Evolutionary conservation across 2,888 invertebrate genomes (phyloP).

Genomic region (Hemaris fuciformis): DNA sequence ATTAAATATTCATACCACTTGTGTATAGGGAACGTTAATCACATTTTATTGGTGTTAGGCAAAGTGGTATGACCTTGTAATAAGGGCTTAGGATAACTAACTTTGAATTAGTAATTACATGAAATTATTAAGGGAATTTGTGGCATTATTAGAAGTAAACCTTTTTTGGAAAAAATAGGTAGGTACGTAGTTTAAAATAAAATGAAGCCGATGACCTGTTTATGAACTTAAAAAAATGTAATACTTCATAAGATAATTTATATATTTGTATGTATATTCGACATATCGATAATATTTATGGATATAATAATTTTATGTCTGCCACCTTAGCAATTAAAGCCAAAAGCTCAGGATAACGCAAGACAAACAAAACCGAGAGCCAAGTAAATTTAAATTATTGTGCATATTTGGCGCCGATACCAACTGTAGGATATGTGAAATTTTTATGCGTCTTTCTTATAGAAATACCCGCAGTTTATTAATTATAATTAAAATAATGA

Average conservation of each 20-base stretch:
- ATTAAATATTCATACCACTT: conserved; percentile 1
- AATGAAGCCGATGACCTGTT: not conserved
- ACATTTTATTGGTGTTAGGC: not conserved
- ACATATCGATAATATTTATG: not conserved
- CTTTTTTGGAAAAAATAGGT: too few relatives aligned
- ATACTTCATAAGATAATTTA: too few relatives aligned
- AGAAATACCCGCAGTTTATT: too few relatives aligned
- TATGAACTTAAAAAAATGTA: not conserved
- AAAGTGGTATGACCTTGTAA: not conserved
- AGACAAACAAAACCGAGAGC: conserved; percentile 12
- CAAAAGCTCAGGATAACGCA: not conserved
- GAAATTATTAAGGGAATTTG: not conserved
- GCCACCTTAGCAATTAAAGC: not conserved
- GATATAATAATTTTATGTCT: not conserved
- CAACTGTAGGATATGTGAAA: not conserved
- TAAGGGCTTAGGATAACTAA: not conserved
- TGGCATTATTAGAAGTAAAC: too few relatives aligned
- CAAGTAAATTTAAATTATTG: conserved; percentile 15
- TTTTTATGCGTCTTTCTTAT: too few relatives aligned
- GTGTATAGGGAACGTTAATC: not conserved
- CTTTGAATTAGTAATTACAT: not conserved
- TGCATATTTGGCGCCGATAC: conserved; percentile 11
- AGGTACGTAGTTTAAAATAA: too few relatives aligned
- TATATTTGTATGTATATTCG: not conserved
- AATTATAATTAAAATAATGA: too few relatives aligned